Evolutionary conservation across 2,797 vertebrate genomes (phyloP).

Genomic region (Saxicola maurus): DNA sequence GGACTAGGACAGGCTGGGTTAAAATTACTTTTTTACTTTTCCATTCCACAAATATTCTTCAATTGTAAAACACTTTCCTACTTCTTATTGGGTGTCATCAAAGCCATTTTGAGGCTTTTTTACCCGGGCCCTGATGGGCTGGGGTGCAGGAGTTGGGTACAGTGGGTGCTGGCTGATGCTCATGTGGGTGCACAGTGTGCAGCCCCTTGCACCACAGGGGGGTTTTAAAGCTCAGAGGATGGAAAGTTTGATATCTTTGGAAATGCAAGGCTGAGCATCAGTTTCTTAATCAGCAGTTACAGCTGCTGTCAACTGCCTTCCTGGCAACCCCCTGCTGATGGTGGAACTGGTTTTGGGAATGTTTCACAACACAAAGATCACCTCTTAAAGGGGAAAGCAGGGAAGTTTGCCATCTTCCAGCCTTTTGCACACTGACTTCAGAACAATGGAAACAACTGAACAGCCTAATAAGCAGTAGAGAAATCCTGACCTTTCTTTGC

Average conservation of each 20-base stretch:
- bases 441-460: not conserved
- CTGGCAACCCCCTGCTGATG: constrained; percentile 68
- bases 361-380: constrained; percentile 60
- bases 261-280: constrained; percentile 36
- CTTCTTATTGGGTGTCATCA: not conserved
- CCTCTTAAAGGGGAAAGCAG: constrained; percentile 35
- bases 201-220: not conserved
- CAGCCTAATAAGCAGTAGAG: not conserved
- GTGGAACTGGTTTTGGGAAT: constrained; percentile 66
- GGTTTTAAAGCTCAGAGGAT: not conserved
- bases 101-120: not conserved
- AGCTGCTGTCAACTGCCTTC: constrained; percentile 70
- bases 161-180: not conserved
- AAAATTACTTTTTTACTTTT: not conserved
- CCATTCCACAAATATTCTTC: not conserved
- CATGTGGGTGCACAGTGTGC: accelerated
- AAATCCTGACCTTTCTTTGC: not conserved
- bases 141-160: not conserved
- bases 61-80: not conserved
- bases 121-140: accelerated
- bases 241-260: not conserved
- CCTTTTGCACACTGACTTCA: not conserved
- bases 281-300: constrained; percentile 73
- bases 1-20: not conserved
- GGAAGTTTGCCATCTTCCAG: not conserved